Percentiles rank a stretch among this genome's conserved stretches.
Evolutionary conservation across 2,888 invertebrate species (phyloP).

Genomic region (Chrysotoxum bicinctum): DNA sequence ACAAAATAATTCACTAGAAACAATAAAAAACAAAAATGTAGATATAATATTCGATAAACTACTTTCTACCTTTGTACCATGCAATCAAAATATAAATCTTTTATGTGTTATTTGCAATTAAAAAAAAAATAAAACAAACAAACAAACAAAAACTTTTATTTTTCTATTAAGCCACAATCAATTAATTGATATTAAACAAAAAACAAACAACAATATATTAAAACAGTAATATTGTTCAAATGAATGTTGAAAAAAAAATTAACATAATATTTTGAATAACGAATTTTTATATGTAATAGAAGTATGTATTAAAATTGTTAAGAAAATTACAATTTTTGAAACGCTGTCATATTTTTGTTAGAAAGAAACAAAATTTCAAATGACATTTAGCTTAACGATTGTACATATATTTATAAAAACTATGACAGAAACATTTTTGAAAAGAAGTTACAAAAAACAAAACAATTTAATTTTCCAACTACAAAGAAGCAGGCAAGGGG

Average conservation of each 20-base stretch:
- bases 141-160: conserved; percentile 46
- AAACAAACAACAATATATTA: neutral
- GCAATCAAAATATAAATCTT: conserved; percentile 48
- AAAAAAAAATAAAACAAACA: neutral
- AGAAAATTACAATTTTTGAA: neutral
- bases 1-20: neutral
- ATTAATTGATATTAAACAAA: conserved; percentile 8
- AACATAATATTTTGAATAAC: conserved; percentile 60
- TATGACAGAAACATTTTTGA: neutral
- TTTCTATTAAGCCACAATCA: conserved; percentile 48
- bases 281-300: conserved; percentile 51
- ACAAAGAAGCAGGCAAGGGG: neutral
- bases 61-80: conserved; percentile 72
- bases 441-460: neutral
- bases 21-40: neutral
- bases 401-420: neutral
- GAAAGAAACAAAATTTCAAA: neutral
- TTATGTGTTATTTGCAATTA: conserved; percentile 20
- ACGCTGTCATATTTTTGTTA: conserved; percentile 4
- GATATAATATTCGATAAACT: conserved; percentile 49
- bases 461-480: neutral
- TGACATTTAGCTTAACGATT: neutral
- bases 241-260: conserved; percentile 22
- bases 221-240: conserved; percentile 27
- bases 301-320: conserved; percentile 10